Base-by-base conservation (phyloP, 2,797 vertebrate genomes). In the Pipistrellus pipistrellus region DNA sequence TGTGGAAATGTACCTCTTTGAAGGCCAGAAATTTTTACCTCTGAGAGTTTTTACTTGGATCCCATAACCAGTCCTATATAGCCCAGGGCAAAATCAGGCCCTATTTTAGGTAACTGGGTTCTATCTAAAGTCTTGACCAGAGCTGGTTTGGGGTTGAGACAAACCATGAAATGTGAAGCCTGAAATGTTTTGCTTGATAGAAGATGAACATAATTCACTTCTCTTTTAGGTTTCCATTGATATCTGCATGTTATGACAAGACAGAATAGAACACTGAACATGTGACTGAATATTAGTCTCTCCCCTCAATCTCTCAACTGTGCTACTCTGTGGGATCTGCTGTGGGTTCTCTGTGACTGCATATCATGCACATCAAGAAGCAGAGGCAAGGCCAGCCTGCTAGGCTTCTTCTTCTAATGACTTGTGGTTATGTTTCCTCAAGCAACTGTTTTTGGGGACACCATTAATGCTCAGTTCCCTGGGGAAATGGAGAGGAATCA, bases 151-250 rank as follows among this genome's bases (percentile, higher is more conserved):
- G 59, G 32, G 6, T 83, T 86, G 57, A 88, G 55, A 53, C 6
- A 92, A 91, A 88, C 35, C 7, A 30, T 77, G 44, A 55, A 92
- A 44, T 62, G 30, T 80, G 15, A 72, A 59, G 66, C 0, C 25
- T 64, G 14, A 78, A 90, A 25, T 75, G 17, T 32, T 93, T 89
- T 80, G 27, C 14, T 89, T 85, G 30, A 7, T 38, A 15, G 64
- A 62, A 30, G 9, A 85, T 75, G 21, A 77, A 8, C n/a, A 78
- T 30, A 92, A 72, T 46, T 80, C n/a, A 66, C 44, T 91, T 92
- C 6, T 20, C 57, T 84, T 89, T 76, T 32, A 48, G 20, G 53
- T 32, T 81, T 82, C 30, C 41, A 41, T 59, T 80, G 59, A 15
- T 66, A 66, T 53, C 30, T 89, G 9, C 32, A 2, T 69, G 30